A percentile compares a stretch with the other conserved stretches of the same genome.
These are phyloP conservation scores for Atopsyche davidsoni DNA, from an alignment of 1,140 invertebrate species.

Conservation along the genomic window DNA sequence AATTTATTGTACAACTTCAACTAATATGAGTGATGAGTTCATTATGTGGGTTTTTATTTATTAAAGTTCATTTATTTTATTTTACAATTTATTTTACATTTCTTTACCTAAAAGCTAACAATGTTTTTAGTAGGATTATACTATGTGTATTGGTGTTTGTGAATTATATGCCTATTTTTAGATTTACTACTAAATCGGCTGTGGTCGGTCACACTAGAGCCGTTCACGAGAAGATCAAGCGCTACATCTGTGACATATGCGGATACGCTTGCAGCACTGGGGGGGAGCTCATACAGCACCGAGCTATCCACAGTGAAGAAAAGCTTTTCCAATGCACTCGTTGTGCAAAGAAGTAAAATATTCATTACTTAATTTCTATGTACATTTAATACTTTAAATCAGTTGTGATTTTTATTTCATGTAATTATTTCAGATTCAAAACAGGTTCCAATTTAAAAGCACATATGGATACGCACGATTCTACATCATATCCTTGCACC, in stretches of 20 bases:
- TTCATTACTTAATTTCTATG: background rate
- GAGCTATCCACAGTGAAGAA: slow-evolving; percentile 48
- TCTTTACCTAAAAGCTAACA: no score
- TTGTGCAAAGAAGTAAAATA: slow-evolving; percentile 41
- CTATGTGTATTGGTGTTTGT: background rate
- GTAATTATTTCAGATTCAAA: slow-evolving; percentile 37
- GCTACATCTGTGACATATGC: slow-evolving; percentile 56
- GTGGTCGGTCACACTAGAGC: slow-evolving; percentile 43
- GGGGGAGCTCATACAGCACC: slow-evolving; percentile 45
- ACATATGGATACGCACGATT: slow-evolving; percentile 45
- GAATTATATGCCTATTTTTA: slow-evolving; percentile 24
- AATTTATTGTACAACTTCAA: no score
- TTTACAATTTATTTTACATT: no score
- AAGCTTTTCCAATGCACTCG: slow-evolving; percentile 43
- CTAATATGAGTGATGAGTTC: no score
- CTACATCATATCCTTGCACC: slow-evolving; percentile 45
- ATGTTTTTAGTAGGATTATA: no score
- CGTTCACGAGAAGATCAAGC: slow-evolving; percentile 60
- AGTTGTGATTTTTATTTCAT: slow-evolving; percentile 1
- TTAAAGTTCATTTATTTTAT: no score
- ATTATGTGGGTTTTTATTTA: no score
- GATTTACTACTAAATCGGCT: slow-evolving; percentile 45
- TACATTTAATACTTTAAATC: slow-evolving; percentile 1
- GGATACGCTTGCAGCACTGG: slow-evolving; percentile 47
- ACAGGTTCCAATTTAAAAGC: slow-evolving; percentile 47